Percentiles rank a stretch among this genome's conserved stretches.
Conservation (phyloP, 1,140 invertebrate species). For the Arctopsyche grandis region DNA sequence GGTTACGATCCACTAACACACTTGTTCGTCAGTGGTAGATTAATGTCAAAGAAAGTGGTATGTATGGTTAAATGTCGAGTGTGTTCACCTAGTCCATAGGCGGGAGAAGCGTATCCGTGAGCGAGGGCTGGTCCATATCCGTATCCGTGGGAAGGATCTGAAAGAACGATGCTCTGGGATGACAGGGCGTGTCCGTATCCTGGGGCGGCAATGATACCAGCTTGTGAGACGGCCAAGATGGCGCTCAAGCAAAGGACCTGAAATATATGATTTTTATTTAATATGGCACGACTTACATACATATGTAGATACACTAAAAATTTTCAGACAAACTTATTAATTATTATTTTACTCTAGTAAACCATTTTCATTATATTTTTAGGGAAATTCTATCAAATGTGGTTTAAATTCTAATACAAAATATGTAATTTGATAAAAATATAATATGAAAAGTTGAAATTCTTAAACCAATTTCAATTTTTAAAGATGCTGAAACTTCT, state of each 20-base stretch:
- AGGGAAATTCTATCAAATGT: too few species aligned
- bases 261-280: conserved; percentile 7
- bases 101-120: conserved; percentile 42
- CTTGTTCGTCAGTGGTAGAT: not conserved
- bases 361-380: too few species aligned
- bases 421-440: too few species aligned
- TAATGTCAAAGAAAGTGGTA: conserved; percentile 38
- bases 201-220: conserved; percentile 58
- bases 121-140: conserved; percentile 38
- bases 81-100: not conserved
- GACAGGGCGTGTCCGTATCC: conserved; percentile 38
- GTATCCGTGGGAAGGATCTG: conserved; percentile 44
- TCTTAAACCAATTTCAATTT: too few species aligned
- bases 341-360: too few species aligned
- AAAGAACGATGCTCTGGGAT: conserved; percentile 53
- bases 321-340: too few species aligned
- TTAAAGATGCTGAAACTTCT: too few species aligned
- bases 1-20: conserved; percentile 47
- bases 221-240: conserved; percentile 58
- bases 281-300: too few species aligned
- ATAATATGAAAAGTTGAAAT: too few species aligned
- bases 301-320: too few species aligned
- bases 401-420: too few species aligned
- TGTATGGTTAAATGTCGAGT: not conserved
- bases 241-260: conserved; percentile 61